Conservation (phyloP, 2,888 invertebrate genomes). For the Spilarctia lutea region DNA sequence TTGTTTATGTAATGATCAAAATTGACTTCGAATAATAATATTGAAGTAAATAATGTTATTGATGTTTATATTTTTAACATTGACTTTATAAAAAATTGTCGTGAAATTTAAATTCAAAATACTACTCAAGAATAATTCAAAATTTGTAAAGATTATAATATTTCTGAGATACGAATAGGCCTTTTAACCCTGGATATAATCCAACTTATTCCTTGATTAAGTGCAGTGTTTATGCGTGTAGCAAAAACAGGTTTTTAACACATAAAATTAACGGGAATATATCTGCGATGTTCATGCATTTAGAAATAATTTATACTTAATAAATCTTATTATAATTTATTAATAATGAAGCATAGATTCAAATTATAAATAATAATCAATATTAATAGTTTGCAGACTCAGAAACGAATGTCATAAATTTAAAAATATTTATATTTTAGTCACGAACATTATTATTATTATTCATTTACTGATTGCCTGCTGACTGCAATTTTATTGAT, state of each 20-base stretch:
- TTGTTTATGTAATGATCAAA: not conserved
- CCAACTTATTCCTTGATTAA: conserved; percentile 27
- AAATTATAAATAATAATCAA: not conserved
- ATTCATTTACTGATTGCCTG: too few relatives aligned
- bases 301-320: not conserved
- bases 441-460: too few relatives aligned
- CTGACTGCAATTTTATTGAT: not conserved
- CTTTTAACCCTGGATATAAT: conserved; percentile 39
- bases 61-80: not conserved
- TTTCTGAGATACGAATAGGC: not conserved
- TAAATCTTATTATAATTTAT: not conserved
- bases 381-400: not conserved
- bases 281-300: not conserved
- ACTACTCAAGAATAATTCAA: too few relatives aligned
- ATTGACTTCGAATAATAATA: not conserved
- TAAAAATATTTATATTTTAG: not conserved
- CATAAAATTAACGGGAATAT: not conserved
- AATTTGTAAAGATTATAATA: too few relatives aligned
- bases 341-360: too few relatives aligned
- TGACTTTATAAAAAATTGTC: too few relatives aligned
- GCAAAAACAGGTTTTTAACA: conserved; percentile 38
- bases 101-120: too few relatives aligned
- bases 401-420: not conserved
- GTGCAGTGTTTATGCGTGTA: conserved; percentile 38
- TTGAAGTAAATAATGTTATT: not conserved